Base-by-base conservation (phyloP, 2,797 vertebrate species). In the Microchirus variegatus region DNA sequence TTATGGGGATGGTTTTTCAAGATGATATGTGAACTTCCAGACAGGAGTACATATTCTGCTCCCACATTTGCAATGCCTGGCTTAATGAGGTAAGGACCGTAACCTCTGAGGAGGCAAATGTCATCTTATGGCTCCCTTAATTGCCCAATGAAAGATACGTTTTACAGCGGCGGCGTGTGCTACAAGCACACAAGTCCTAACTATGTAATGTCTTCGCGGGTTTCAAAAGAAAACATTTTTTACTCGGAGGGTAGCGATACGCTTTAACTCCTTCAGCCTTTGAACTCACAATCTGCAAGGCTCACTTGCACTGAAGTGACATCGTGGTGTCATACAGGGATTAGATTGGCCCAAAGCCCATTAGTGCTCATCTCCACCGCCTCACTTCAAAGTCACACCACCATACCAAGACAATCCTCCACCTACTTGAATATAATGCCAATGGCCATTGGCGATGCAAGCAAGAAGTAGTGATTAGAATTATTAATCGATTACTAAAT, bases 151-250 rank as follows among this genome's bases (percentile, higher is more conserved):
- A 68, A 63, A 11, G 60, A 53, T 56, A 44, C 53, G 16, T 73
- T 56, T 56, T 63, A 60, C 13, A 61, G 9, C 35, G 2, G 12
- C 42, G 42, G 31, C 15, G 36, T 4, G 5, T 44, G 40, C 36
- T 48, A 49, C 35, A 36, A 67, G 45, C 36, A 18, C 15, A 47
- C 42, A 45, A 19, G 31, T 45, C n/a, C 19, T 14, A 16, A 3
- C 26, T 12, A 41, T 48, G 19, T 60, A 22, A 74, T 55, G 35
- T 49, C 62, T 73, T 72, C 18, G 70, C 61, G 47, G 60, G 63
- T 70, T 64, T 70, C 26, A 63, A 71, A 71, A 66, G 35, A 68
- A 63, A 63, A 22, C n/a, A 49, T 74, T 73, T 74, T 73, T 78
- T 45, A 70, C 35, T 56, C 10, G 38, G 14, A 45, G 36, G 46